Evolutionary conservation across 1,140 invertebrate species (phyloP).

Genomic region (Danaus melanippus): DNA sequence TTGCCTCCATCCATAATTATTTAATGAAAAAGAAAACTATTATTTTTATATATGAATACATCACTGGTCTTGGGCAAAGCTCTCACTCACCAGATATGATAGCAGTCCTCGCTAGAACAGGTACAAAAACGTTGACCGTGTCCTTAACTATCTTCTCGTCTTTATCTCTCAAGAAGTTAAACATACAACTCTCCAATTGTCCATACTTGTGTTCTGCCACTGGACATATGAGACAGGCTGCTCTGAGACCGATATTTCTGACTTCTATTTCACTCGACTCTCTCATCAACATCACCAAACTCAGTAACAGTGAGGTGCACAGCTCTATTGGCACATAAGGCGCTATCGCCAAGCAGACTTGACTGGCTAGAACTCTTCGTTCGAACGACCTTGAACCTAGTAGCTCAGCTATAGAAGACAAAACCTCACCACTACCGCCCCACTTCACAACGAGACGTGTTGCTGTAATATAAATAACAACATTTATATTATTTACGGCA

Average conservation of each 20-base stretch:
- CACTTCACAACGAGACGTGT: conserved; percentile 57
- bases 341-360: conserved; percentile 56
- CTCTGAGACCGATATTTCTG: conserved; percentile 49
- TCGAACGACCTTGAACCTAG: conserved; percentile 46
- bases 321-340: conserved; percentile 61
- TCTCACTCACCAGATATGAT: conserved; percentile 46
- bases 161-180: conserved; percentile 57
- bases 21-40: too few relatives aligned
- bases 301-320: conserved; percentile 63
- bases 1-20: too few relatives aligned
- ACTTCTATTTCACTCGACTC: conserved; percentile 61
- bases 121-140: conserved; percentile 55
- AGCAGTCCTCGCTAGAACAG: conserved; percentile 58
- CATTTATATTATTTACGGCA: too few relatives aligned
- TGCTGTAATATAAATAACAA: conserved; percentile 31
- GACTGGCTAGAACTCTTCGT: conserved; percentile 49
- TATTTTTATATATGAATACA: too few relatives aligned
- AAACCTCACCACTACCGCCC: conserved; percentile 56
- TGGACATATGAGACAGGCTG: conserved; percentile 57
- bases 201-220: conserved; percentile 59
- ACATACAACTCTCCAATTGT: conserved; percentile 64
- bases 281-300: conserved; percentile 63
- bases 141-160: conserved; percentile 53
- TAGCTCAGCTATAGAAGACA: conserved; percentile 56
- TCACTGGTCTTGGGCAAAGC: too few relatives aligned